These are phyloP conservation scores for Paracanthobrama guichenoti DNA, from an alignment of 2,113 vertebrate species.

Conservation along the genomic window DNA sequence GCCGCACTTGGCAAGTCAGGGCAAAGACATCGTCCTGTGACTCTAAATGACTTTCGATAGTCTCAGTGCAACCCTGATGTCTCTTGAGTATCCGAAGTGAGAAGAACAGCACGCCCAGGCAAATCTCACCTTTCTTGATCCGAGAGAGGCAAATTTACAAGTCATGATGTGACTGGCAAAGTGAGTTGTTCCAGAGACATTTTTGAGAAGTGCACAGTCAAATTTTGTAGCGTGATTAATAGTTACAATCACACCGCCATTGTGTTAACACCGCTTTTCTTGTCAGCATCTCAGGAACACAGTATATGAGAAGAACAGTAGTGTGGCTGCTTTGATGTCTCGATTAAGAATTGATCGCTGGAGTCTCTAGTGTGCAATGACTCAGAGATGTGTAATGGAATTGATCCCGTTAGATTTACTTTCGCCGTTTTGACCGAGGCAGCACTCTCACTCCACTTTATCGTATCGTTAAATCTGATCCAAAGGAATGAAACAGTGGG, in stretches of 20 bases:
- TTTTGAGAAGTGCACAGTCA: background rate
- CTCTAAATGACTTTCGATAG: conserved; percentile 55
- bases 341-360: conserved; percentile 34
- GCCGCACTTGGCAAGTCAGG: conserved; percentile 65
- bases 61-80: conserved; percentile 1
- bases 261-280: background rate
- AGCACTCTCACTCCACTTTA: conserved; percentile 14
- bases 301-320: conserved; percentile 2
- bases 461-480: conserved; percentile 22
- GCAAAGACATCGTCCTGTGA: conserved; percentile 54
- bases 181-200: background rate
- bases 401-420: conserved; percentile 46
- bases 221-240: background rate
- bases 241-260: background rate
- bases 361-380: conserved; percentile 25
- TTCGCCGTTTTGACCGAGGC: conserved; percentile 16
- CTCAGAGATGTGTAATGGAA: conserved; percentile 39
- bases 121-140: conserved; percentile 19
- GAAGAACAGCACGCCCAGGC: conserved; percentile 22
- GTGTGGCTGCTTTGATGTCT: conserved; percentile 30
- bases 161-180: background rate
- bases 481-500: background rate
- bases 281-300: background rate
- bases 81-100: conserved; percentile 51
- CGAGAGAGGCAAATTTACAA: conserved; percentile 1